Evolutionary conservation across 2,888 invertebrate genomes (phyloP).

Genomic region (Drosophila atripex): DNA sequence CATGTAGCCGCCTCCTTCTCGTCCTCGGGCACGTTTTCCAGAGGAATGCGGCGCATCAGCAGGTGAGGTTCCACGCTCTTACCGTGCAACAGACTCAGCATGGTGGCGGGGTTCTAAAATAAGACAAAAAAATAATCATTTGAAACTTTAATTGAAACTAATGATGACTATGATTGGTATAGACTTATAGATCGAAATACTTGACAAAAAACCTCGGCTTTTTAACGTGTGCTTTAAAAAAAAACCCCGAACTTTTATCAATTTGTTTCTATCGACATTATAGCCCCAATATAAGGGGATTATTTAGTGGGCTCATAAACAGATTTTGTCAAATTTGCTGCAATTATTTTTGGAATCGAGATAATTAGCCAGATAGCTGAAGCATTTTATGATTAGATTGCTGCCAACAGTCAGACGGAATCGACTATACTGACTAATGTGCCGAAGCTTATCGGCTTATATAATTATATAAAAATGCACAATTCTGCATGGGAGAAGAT

Average conservation of each 20-base stretch:
- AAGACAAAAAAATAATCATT: not conserved
- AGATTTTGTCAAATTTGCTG: conserved; percentile 1
- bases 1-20: conserved; percentile 90
- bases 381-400: conserved; percentile 21
- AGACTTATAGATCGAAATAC: too few species aligned
- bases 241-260: not conserved
- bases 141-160: too few species aligned
- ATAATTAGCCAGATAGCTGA: conserved; percentile 10
- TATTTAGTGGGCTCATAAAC: conserved; percentile 13
- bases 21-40: conserved; percentile 91
- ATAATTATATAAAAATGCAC: not conserved
- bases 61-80: conserved; percentile 89
- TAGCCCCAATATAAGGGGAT: not conserved
- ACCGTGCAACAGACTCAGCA: conserved; percentile 90
- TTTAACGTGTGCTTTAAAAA: not conserved
- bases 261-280: not conserved
- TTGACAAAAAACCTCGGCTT: too few species aligned
- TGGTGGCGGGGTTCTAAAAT: conserved; percentile 88
- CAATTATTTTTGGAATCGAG: conserved; percentile 8
- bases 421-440: conserved; percentile 1
- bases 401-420: not conserved
- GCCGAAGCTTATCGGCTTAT: conserved; percentile 11
- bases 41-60: conserved; percentile 91
- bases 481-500: not conserved
- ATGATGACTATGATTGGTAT: too few species aligned